Conservation (phyloP, 2,888 invertebrate genomes). For the Corbicula japonica region DNA sequence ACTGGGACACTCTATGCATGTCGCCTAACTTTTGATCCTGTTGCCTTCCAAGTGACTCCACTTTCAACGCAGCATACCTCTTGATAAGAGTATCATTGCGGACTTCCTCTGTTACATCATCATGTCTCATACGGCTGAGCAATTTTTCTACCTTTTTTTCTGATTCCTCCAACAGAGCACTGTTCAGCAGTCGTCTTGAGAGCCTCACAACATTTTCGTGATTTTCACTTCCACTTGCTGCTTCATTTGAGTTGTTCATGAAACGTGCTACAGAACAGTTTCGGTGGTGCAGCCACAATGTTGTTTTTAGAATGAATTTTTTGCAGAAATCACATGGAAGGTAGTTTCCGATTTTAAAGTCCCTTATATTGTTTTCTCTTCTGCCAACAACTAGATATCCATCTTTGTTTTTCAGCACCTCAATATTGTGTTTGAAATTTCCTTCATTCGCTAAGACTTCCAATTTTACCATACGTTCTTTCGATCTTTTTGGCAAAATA, state of each 20-base stretch:
- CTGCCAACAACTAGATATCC: conserved; percentile 40
- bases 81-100: conserved; percentile 35
- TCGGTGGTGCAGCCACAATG: conserved; percentile 41
- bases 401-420: conserved; percentile 1
- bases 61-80: conserved; percentile 42
- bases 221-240: conserved; percentile 5
- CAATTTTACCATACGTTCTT: conserved; percentile 8
- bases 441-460: conserved; percentile 13
- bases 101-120: conserved; percentile 40
- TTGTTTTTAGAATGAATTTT: conserved; percentile 44
- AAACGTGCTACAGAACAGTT: conserved; percentile 28
- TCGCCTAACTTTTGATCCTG: conserved; percentile 46
- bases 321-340: conserved; percentile 49
- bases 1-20: conserved; percentile 51
- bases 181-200: conserved; percentile 32
- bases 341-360: conserved; percentile 35
- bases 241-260: conserved; percentile 9
- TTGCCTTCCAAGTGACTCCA: conserved; percentile 48
- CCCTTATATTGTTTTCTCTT: conserved; percentile 15
- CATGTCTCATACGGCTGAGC: conserved; percentile 46
- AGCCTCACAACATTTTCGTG: conserved; percentile 30
- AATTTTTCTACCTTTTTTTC: conserved; percentile 32
- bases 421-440: no score
- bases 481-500: no score
- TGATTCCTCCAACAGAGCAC: conserved; percentile 39